Percentiles rank a stretch among this genome's conserved stretches.
Evolutionary conservation across 2,888 invertebrate genomes (phyloP).

Genomic region (Nemapogon koenigi): DNA sequence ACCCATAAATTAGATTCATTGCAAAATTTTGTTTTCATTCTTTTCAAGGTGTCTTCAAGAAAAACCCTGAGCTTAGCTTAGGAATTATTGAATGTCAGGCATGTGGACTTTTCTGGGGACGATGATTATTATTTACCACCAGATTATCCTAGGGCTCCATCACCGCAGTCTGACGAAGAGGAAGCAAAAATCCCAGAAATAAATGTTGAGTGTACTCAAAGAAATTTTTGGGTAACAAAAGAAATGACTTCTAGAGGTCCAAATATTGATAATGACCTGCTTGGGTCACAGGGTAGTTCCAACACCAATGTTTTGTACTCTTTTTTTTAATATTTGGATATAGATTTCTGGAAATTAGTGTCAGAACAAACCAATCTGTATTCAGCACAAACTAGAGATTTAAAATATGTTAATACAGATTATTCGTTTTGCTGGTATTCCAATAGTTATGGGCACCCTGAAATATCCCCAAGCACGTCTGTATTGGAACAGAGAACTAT

Average conservation of each 20-base stretch:
- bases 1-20: too few species aligned
- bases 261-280: slow-evolving; percentile 15
- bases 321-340: slow-evolving; percentile 15
- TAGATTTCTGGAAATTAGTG: slow-evolving; percentile 16
- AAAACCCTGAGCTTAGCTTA: too few species aligned
- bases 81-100: too few species aligned
- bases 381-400: slow-evolving; percentile 15
- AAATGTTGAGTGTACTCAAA: slow-evolving; percentile 10
- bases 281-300: slow-evolving; percentile 14
- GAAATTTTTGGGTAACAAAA: slow-evolving; percentile 15
- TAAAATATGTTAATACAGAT: slow-evolving; percentile 13
- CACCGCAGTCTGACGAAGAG: slow-evolving; percentile 12
- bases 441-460: slow-evolving; percentile 13
- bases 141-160: background rate
- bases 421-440: slow-evolving; percentile 11
- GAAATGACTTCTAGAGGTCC: slow-evolving; percentile 15
- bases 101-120: too few species aligned
- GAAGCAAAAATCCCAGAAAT: slow-evolving; percentile 8
- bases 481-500: slow-evolving; percentile 14
- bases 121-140: background rate
- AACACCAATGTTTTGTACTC: slow-evolving; percentile 12
- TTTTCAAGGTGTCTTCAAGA: too few species aligned
- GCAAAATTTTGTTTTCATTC: too few species aligned
- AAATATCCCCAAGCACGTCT: slow-evolving; percentile 14
- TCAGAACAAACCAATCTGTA: slow-evolving; percentile 17